phyloP scores from a whole-genome alignment of 2,797 vertebrate species.

The Acestrorhynchus altus region DNA sequence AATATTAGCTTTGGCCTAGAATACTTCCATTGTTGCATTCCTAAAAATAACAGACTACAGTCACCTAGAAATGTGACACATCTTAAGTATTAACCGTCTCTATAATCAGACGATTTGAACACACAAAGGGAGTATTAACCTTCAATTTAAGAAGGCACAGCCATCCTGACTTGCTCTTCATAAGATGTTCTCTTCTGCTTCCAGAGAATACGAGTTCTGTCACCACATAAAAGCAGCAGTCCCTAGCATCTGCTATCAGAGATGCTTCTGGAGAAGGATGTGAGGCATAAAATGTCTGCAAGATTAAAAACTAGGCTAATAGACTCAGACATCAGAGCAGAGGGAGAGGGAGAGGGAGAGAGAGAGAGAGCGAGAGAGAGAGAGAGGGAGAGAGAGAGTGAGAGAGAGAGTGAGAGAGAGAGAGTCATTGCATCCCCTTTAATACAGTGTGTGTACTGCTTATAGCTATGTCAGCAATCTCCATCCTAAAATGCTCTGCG shows the following conservation, averaged over 20 bases:
- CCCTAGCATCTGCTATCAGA: slow-evolving; percentile 15
- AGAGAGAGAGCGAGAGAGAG: background rate
- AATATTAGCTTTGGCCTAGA: too few relatives aligned
- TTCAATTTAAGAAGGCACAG: slow-evolving; percentile 16
- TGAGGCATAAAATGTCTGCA: background rate
- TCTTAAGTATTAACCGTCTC: too few relatives aligned
- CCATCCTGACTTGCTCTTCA: slow-evolving; percentile 13
- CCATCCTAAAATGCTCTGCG: slow-evolving; percentile 2
- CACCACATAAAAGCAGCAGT: slow-evolving; percentile 18
- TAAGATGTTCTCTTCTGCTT: background rate
- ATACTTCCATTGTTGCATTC: too few relatives aligned
- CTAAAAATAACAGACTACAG: background rate
- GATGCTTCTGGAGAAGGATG: background rate
- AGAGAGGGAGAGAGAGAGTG: background rate
- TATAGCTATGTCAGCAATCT: slow-evolving; percentile 40
- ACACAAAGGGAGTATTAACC: background rate
- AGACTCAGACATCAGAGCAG: slow-evolving; percentile 35
- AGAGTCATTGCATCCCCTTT: slow-evolving; percentile 15
- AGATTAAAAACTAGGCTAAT: slow-evolving; percentile 24
- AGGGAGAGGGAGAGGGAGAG: background rate
- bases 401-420: background rate
- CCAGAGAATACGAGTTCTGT: slow-evolving; percentile 10
- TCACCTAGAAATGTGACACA: background rate
- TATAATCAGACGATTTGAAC: background rate
- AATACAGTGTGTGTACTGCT: slow-evolving; percentile 7